These are phyloP conservation scores for Sitodiplosis mosellana DNA, from an alignment of 1,140 invertebrate species.

Conservation along the genomic window DNA sequence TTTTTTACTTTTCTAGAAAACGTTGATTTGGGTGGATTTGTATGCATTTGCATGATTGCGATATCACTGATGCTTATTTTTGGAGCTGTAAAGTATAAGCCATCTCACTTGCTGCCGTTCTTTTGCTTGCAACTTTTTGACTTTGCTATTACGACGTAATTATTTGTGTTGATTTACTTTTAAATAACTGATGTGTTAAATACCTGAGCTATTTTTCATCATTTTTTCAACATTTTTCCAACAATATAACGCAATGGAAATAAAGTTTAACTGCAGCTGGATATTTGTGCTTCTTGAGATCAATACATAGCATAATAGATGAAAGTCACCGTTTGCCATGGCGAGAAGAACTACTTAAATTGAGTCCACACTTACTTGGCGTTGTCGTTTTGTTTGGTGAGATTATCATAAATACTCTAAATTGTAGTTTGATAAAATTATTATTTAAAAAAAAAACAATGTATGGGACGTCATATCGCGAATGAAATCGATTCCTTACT, in stretches of 20 bases:
- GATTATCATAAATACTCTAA: not conserved
- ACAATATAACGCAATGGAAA: no score
- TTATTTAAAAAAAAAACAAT: no score
- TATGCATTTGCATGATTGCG: conserved; percentile 57
- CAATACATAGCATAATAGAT: conserved; percentile 49
- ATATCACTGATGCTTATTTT: conserved; percentile 68
- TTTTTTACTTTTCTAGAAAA: conserved; percentile 38
- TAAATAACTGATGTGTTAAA: no score
- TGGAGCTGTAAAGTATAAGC: conserved; percentile 59
- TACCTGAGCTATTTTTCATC: no score
- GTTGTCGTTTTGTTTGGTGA: not conserved
- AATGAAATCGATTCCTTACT: not conserved
- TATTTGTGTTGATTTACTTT: no score
- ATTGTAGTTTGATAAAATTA: no score
- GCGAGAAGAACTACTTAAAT: conserved; percentile 43
- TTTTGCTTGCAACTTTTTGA: conserved; percentile 78
- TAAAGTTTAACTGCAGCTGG: conserved; percentile 63
- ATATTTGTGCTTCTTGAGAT: conserved; percentile 65
- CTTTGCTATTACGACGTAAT: conserved; percentile 68
- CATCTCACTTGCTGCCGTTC: conserved; percentile 66
- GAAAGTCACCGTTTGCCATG: conserved; percentile 51
- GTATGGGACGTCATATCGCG: not conserved
- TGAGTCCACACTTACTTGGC: conserved; percentile 33
- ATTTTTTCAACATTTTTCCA: conserved; percentile 9
- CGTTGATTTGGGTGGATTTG: conserved; percentile 54